phyloP scores from a whole-genome alignment of 2,113 vertebrate genomes.

The Dasyurus viverrinus region DNA sequence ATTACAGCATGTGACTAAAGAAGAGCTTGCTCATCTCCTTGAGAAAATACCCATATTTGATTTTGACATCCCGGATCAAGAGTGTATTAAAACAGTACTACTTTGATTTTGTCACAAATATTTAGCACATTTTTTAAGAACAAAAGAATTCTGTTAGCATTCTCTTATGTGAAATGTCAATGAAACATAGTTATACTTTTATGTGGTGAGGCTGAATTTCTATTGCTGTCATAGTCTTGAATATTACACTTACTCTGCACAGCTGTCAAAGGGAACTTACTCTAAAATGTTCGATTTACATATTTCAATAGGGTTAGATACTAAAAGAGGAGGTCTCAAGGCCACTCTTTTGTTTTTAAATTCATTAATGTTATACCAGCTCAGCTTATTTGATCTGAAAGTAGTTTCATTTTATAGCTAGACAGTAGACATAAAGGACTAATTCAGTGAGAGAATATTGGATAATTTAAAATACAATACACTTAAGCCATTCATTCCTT shows the following conservation, averaged over 20 bases:
- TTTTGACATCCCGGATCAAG: not conserved
- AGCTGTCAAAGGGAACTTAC: not conserved
- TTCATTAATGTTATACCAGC: not conserved
- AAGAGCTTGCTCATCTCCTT: not conserved
- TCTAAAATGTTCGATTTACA: not conserved
- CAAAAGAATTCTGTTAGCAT: not conserved
- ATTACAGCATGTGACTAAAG: not conserved
- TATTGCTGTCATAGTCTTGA: not conserved
- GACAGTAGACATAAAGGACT: not conserved
- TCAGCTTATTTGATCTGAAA: slow-evolving; percentile 1
- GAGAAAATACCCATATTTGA: not conserved
- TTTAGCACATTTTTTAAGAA: not conserved
- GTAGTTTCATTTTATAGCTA: slow-evolving; percentile 20
- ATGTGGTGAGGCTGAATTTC: not conserved
- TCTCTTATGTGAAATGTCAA: not conserved
- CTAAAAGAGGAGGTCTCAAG: not conserved
- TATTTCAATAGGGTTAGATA: not conserved
- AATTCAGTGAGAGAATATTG: not conserved
- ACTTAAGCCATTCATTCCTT: not conserved
- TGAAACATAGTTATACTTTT: not conserved
- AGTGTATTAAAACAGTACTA: not conserved
- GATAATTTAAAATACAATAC: slow-evolving; percentile 25
- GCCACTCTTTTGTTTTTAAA: not conserved
- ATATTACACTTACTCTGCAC: not conserved
- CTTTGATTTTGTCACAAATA: not conserved